phyloP scores from a whole-genome alignment of 2,797 vertebrate genomes.

The Oryzias sinensis region DNA sequence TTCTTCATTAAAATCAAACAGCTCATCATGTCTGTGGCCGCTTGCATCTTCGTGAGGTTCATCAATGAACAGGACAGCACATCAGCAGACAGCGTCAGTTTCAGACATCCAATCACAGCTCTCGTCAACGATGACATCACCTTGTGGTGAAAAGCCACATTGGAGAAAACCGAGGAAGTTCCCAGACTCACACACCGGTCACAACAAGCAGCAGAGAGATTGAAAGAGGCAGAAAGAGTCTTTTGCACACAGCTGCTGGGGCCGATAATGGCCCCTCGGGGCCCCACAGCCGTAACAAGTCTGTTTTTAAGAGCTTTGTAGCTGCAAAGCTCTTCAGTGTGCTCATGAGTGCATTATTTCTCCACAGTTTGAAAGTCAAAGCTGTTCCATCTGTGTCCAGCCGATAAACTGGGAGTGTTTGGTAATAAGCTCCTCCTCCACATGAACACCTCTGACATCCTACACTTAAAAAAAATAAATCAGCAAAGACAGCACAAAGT shows the following conservation, averaged over 20 bases:
- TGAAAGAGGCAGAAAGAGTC: constrained; percentile 1
- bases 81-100: not conserved
- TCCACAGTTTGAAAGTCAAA: not conserved
- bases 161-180: not conserved
- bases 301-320: constrained; percentile 9
- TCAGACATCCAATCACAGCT: not conserved
- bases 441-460: not conserved
- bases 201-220: not conserved
- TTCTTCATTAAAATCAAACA: not conserved
- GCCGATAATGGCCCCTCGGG: constrained; percentile 14
- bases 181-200: not conserved
- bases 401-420: constrained; percentile 14
- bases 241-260: not conserved
- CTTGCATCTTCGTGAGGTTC: too few relatives aligned
- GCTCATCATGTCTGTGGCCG: too few relatives aligned
- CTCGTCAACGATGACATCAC: not conserved
- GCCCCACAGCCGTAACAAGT: not conserved
- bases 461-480: not conserved
- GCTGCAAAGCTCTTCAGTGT: constrained; percentile 1
- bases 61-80: not conserved
- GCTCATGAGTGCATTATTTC: not conserved
- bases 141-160: not conserved
- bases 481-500: too few relatives aligned
- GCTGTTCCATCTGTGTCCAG: not conserved
- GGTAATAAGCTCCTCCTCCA: too few relatives aligned